These are phyloP conservation scores for Amazona finschi DNA, from an alignment of 2,797 vertebrate genomes.

Conservation along the genomic window DNA sequence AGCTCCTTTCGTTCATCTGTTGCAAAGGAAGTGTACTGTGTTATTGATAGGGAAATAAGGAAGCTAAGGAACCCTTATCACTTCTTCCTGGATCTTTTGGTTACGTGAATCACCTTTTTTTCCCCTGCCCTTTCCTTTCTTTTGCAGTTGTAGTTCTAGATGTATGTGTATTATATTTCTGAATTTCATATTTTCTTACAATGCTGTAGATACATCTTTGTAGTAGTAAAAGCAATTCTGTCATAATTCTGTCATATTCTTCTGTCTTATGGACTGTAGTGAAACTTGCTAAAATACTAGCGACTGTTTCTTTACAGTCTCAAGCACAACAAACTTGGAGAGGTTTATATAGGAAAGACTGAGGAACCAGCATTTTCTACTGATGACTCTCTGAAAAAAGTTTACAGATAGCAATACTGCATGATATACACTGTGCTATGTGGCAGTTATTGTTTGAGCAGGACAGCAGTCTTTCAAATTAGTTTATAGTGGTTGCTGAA, in stretches of 20 bases:
- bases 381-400: background rate
- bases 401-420: background rate
- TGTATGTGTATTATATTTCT: background rate
- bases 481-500: background rate
- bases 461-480: background rate
- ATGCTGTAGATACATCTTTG: background rate
- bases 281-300: background rate
- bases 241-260: background rate
- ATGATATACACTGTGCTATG: background rate
- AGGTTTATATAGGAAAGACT: background rate
- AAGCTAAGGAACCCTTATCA: background rate
- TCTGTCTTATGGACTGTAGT: background rate
- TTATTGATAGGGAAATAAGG: background rate
- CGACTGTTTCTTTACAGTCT: background rate
- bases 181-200: background rate
- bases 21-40: background rate
- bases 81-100: background rate
- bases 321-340: background rate
- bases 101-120: background rate
- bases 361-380: background rate
- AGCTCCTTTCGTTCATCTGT: background rate
- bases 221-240: background rate
- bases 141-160: background rate
- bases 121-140: background rate
- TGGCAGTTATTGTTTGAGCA: background rate